Evolutionary conservation across 2,797 vertebrate species (phyloP).

Genomic region (Helicolenus hilgendorfi): DNA sequence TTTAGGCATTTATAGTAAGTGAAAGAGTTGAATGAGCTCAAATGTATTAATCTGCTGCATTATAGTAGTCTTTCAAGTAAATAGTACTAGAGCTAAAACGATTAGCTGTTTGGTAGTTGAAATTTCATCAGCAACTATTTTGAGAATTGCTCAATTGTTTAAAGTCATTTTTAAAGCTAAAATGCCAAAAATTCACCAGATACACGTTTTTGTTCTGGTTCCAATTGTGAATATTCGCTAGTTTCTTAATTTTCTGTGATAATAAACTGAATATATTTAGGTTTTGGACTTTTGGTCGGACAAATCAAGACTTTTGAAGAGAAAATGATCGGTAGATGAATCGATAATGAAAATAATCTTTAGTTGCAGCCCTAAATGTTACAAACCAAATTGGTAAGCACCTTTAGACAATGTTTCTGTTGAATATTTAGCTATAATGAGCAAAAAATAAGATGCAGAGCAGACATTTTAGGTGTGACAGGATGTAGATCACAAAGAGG

Average conservation of each 20-base stretch:
- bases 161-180: neutral
- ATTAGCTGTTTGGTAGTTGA: neutral
- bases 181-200: neutral
- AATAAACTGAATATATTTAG: neutral
- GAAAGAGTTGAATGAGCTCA: neutral
- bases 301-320: neutral
- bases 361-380: neutral
- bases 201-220: neutral
- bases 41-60: neutral
- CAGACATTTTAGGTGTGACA: neutral
- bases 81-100: neutral
- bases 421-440: neutral
- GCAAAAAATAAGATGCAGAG: neutral
- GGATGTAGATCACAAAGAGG: neutral
- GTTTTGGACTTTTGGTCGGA: neutral
- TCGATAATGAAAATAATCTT: neutral
- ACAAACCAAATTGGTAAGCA: neutral
- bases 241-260: neutral
- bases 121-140: neutral
- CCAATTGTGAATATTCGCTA: neutral
- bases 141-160: neutral
- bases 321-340: neutral
- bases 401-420: neutral
- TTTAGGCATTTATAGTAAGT: neutral
- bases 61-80: neutral